Conservation (phyloP, 1,140 invertebrate species). For the Meteorus sp. region DNA sequence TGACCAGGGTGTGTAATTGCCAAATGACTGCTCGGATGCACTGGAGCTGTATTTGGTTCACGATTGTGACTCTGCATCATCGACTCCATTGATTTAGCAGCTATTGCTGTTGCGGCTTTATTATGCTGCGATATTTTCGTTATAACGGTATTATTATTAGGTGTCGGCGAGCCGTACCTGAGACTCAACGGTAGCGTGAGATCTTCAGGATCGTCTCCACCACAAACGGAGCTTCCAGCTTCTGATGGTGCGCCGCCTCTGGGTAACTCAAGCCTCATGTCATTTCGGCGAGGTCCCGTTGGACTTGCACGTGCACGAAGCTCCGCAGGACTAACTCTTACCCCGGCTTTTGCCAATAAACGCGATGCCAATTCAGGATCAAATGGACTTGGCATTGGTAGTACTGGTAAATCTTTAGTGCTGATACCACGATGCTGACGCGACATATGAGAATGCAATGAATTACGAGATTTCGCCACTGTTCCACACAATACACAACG, state of each 20-base stretch:
- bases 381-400: conserved; percentile 88
- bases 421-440: conserved; percentile 88
- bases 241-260: conserved; percentile 65
- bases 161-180: conserved; percentile 50
- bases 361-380: conserved; percentile 82
- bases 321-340: conserved; percentile 83
- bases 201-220: conserved; percentile 80
- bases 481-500: conserved; percentile 89
- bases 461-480: conserved; percentile 88
- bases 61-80: conserved; percentile 54
- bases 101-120: conserved; percentile 40
- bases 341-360: conserved; percentile 81
- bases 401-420: conserved; percentile 86
- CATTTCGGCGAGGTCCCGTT: conserved; percentile 76
- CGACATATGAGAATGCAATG: conserved; percentile 89
- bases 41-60: conserved; percentile 58
- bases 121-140: conserved; percentile 44
- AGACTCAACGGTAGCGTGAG: conserved; percentile 66
- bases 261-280: conserved; percentile 73
- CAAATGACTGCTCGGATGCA: conserved; percentile 36
- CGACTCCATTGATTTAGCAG: conserved; percentile 67
- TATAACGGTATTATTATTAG: conserved; percentile 55
- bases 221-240: conserved; percentile 70
- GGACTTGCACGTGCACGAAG: conserved; percentile 79
- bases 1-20: conserved; percentile 50